Evolutionary conservation across 2,113 vertebrate species (phyloP).

Genomic region (Hipposideros armiger): DNA sequence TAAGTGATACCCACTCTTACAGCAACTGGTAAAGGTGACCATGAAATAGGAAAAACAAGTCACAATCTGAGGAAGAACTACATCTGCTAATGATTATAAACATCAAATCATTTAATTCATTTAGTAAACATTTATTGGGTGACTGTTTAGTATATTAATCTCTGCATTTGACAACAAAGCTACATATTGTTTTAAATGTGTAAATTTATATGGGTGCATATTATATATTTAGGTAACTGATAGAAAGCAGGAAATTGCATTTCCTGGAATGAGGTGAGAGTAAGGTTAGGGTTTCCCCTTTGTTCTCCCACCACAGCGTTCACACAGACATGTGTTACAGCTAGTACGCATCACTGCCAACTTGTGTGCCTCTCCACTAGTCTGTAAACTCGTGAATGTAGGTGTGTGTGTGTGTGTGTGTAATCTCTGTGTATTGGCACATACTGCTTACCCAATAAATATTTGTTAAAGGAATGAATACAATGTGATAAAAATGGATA

Average conservation of each 20-base stretch:
- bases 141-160: background rate
- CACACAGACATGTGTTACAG: background rate
- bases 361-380: background rate
- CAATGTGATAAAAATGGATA: background rate
- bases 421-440: background rate
- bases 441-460: background rate
- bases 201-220: background rate
- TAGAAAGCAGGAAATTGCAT: background rate
- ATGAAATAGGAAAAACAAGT: background rate
- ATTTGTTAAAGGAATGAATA: background rate
- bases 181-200: background rate
- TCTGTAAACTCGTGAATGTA: background rate
- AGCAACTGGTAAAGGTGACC: background rate
- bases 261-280: background rate
- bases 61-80: background rate
- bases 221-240: background rate
- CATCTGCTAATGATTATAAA: background rate
- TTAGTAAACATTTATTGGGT: background rate
- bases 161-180: background rate
- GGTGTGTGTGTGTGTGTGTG: too few species aligned
- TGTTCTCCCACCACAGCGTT: background rate
- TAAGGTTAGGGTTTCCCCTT: background rate
- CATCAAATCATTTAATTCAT: background rate
- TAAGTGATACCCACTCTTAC: background rate
- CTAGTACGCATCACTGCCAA: background rate